Percentiles rank a stretch among this genome's conserved stretches.
These are phyloP conservation scores for Lepetodrilus schrolli DNA, from an alignment of 2,888 invertebrate genomes.

Conservation along the genomic window DNA sequence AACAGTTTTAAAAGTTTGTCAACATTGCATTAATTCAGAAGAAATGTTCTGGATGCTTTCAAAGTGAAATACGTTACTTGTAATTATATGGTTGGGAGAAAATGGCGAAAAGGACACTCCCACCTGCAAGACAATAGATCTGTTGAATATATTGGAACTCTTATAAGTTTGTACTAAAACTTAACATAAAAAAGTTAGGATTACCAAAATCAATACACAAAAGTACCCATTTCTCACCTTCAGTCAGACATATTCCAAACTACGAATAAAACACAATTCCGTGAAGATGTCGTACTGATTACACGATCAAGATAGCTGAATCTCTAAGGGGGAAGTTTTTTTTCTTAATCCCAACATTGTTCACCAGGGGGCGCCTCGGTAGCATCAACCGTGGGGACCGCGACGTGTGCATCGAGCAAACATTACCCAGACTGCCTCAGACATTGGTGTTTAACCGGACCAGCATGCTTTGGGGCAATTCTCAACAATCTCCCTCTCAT, in stretches of 20 bases:
- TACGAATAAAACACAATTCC: slow-evolving; percentile 10
- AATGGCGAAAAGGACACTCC: too few relatives aligned
- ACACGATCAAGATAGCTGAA: background rate
- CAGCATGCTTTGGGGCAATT: slow-evolving; percentile 23
- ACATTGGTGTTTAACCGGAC: slow-evolving; percentile 15
- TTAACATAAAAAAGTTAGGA: too few relatives aligned
- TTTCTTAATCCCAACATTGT: background rate
- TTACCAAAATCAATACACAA: too few relatives aligned
- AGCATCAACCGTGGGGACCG: background rate
- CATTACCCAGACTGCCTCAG: slow-evolving; percentile 5
- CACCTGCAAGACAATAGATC: too few relatives aligned
- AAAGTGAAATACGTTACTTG: too few relatives aligned
- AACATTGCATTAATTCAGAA: too few relatives aligned
- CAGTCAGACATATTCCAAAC: background rate
- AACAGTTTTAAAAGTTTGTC: too few relatives aligned
- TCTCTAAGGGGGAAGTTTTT: background rate
- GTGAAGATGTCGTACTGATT: background rate
- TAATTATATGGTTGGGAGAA: too few relatives aligned
- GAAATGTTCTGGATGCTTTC: too few relatives aligned
- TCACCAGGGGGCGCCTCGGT: slow-evolving; percentile 1
- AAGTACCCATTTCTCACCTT: slow-evolving; percentile 10
- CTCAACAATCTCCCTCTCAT: slow-evolving; percentile 20
- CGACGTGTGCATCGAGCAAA: background rate
- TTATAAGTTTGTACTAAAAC: too few relatives aligned
- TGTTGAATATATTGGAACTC: too few relatives aligned